Conservation (phyloP, 2,113 vertebrate species). For the Murina feae region DNA sequence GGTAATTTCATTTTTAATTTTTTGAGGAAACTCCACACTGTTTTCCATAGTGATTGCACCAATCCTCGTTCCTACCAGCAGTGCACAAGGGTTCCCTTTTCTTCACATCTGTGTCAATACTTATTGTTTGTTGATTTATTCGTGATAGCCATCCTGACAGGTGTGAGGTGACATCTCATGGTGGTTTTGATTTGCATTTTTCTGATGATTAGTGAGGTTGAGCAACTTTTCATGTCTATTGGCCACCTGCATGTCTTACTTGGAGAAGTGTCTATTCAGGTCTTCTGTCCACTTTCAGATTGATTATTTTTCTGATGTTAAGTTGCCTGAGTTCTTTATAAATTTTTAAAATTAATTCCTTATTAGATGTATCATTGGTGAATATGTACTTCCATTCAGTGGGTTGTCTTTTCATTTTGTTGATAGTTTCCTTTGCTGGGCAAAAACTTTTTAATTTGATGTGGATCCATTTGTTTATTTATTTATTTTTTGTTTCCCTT, state of each 20-base stretch:
- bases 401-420: not conserved
- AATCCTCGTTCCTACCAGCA: not conserved
- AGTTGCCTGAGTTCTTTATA: not conserved
- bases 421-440: not conserved
- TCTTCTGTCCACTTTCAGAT: not conserved
- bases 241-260: not conserved
- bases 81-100: not conserved
- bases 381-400: not conserved
- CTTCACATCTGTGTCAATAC: not conserved
- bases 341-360: not conserved
- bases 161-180: not conserved
- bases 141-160: not conserved
- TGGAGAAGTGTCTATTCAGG: not conserved
- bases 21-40: not conserved
- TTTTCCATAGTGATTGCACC: not conserved
- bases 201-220: not conserved
- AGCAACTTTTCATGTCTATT: not conserved
- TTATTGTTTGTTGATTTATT: not conserved
- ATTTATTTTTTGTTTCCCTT: not conserved
- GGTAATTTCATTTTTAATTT: not conserved
- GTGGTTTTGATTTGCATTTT: not conserved
- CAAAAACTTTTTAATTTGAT: not conserved
- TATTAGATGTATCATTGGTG: not conserved
- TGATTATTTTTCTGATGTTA: not conserved
- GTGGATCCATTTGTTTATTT: not conserved